Percentiles rank a stretch among this genome's conserved stretches.
phyloP scores from a whole-genome alignment of 2,113 vertebrate genomes.

The Crotalus horridus region DNA sequence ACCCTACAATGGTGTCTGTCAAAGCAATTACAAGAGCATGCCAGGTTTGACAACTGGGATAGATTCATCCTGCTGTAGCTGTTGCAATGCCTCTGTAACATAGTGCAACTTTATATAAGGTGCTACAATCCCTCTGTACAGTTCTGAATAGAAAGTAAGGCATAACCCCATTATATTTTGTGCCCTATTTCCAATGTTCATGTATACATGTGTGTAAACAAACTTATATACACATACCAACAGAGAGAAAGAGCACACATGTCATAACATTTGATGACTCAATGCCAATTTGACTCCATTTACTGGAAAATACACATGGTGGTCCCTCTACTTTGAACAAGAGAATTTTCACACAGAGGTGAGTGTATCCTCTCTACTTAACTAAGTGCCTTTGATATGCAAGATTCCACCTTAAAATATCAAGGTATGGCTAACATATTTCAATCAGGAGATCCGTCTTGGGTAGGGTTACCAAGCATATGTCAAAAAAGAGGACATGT shows the following conservation, averaged over 20 bases:
- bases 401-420: not conserved
- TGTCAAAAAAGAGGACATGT: not conserved
- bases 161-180: not conserved
- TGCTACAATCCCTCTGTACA: not conserved
- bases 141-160: not conserved
- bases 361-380: not conserved
- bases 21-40: not conserved
- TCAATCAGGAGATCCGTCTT: not conserved
- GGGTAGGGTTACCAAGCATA: not conserved
- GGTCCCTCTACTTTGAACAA: not conserved
- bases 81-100: not conserved
- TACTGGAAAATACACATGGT: not conserved
- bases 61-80: not conserved
- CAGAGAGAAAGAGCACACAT: not conserved
- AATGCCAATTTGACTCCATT: not conserved
- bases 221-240: not conserved
- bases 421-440: not conserved
- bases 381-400: not conserved
- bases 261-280: not conserved
- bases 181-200: not conserved
- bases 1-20: not conserved
- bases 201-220: not conserved
- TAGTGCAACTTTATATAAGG: not conserved
- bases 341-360: not conserved
- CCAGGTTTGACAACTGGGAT: constrained; percentile 1